Evolutionary conservation across 2,888 invertebrate species (phyloP).

Genomic region (Chymomyza fuscimana): DNA sequence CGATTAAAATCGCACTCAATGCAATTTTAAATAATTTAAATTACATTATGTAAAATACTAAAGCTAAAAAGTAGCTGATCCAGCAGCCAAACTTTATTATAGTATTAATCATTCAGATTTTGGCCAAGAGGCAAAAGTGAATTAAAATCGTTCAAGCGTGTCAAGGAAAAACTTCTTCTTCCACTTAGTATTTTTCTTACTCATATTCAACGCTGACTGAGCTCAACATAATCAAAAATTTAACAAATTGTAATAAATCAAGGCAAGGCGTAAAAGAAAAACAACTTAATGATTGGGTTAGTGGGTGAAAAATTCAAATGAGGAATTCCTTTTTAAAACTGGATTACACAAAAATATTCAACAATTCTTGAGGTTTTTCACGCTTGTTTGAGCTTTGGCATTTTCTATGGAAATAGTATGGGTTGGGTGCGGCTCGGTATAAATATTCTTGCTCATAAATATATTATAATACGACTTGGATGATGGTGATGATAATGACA

Average conservation of each 20-base stretch:
- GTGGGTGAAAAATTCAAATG: constrained; percentile 3
- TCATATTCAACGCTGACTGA: background rate
- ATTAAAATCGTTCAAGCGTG: constrained; percentile 43
- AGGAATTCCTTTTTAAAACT: constrained; percentile 12
- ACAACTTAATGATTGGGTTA: background rate
- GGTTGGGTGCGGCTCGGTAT: background rate
- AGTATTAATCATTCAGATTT: constrained; percentile 21
- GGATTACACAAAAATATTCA: constrained; percentile 13
- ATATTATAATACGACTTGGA: constrained; percentile 41
- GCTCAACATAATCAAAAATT: constrained; percentile 1
- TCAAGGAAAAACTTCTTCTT: constrained; percentile 1
- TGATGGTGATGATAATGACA: background rate
- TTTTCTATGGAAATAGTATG: background rate
- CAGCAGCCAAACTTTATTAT: background rate
- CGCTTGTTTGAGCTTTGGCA: background rate
- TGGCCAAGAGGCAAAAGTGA: constrained; percentile 24
- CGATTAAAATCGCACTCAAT: constrained; percentile 8
- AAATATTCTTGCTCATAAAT: constrained; percentile 40
- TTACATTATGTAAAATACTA: background rate
- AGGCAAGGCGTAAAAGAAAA: constrained; percentile 14
- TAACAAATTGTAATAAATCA: constrained; percentile 20
- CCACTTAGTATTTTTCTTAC: background rate
- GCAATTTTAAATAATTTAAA: background rate
- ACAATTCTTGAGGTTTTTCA: background rate
- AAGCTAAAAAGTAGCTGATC: background rate